These are phyloP conservation scores for Siniperca chuatsi DNA, from an alignment of 2,113 vertebrate species.

Conservation along the genomic window DNA sequence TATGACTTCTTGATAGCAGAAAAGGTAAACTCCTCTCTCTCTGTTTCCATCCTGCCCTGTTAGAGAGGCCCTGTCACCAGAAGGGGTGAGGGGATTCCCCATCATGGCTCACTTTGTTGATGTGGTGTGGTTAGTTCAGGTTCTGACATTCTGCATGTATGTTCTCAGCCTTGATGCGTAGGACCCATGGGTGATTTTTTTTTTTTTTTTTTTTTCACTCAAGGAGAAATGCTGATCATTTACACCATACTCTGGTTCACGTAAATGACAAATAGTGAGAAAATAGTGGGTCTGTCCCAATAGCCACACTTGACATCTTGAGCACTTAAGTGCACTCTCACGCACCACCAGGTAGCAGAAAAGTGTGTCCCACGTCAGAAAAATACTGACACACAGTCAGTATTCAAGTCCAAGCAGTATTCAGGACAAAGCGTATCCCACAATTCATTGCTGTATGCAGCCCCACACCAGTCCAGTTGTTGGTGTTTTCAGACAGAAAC, in stretches of 20 bases:
- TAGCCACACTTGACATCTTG: not conserved
- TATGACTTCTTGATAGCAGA: slow-evolving; percentile 98
- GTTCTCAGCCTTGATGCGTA: not conserved
- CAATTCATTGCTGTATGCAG: not conserved
- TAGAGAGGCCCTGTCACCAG: not conserved
- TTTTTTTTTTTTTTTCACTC: not conserved
- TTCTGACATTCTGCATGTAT: not conserved
- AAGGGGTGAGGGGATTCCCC: slow-evolving; percentile 42
- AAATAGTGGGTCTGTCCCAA: not conserved
- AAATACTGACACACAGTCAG: not conserved
- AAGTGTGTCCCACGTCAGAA: not conserved
- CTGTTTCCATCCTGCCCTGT: slow-evolving; percentile 32
- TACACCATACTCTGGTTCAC: not conserved
- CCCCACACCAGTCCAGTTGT: not conserved
- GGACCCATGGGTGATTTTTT: not conserved
- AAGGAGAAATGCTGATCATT: not conserved
- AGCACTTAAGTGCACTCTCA: not conserved
- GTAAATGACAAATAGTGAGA: not conserved
- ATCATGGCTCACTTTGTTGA: slow-evolving; percentile 9
- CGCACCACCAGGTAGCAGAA: not conserved
- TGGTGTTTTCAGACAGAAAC: too few relatives aligned
- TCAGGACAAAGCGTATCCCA: not conserved
- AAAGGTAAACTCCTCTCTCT: slow-evolving; percentile 87
- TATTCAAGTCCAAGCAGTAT: not conserved
- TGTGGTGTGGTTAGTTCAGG: slow-evolving; percentile 26